phyloP scores from a whole-genome alignment of 2,113 vertebrate genomes.

The Phalacrocorax brasilianus region DNA sequence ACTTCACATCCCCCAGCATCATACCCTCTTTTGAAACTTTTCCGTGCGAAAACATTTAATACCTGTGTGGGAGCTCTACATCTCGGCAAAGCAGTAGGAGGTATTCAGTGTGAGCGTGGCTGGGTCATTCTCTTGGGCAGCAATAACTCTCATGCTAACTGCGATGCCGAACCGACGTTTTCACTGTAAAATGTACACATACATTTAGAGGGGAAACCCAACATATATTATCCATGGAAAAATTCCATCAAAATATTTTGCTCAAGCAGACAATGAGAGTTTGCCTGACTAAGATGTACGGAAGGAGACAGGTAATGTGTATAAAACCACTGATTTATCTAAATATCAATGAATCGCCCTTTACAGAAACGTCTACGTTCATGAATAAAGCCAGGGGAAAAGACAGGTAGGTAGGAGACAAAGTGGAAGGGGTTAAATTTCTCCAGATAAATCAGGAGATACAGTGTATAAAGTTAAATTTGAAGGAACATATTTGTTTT shows the following conservation, averaged over 20 bases:
- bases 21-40: neutral
- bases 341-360: neutral
- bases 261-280: neutral
- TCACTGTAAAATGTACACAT: neutral
- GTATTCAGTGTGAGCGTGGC: neutral
- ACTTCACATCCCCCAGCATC: neutral
- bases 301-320: neutral
- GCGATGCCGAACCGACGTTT: neutral
- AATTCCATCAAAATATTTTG: neutral
- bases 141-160: neutral
- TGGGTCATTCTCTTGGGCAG: neutral
- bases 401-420: neutral
- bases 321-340: neutral
- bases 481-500: constrained; percentile 7
- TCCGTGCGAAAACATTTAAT: neutral
- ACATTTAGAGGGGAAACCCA: neutral
- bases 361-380: neutral
- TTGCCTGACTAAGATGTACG: neutral
- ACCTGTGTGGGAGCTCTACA: rapidly evolving
- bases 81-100: neutral
- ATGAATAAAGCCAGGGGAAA: neutral
- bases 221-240: neutral
- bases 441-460: neutral
- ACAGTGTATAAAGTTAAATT: neutral
- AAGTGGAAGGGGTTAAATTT: neutral